Conservation (phyloP, 2,113 vertebrate genomes). For the Poecilia latipinna region DNA sequence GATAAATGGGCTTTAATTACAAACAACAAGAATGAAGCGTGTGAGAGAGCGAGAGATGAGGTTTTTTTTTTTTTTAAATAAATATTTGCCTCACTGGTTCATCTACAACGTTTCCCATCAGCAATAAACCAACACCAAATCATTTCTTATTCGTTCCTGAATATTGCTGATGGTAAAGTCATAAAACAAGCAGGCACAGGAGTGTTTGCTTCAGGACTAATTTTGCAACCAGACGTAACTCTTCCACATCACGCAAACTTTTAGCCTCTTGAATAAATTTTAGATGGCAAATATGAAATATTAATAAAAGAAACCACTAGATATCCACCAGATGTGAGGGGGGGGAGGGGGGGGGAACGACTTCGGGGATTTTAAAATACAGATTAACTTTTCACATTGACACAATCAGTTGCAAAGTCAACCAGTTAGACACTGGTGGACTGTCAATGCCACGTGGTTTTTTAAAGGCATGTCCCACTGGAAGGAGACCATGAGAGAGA, state of each 20-base stretch:
- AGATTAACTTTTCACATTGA: background rate
- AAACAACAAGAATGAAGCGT: constrained; percentile 5
- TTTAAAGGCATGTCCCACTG: too few relatives aligned
- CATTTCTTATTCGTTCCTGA: constrained; percentile 14
- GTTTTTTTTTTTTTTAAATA: background rate
- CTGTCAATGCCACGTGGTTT: background rate
- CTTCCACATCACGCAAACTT: background rate
- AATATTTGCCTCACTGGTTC: constrained; percentile 7
- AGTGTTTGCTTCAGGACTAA: constrained; percentile 8
- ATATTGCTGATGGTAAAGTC: constrained; percentile 8
- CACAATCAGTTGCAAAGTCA: background rate
- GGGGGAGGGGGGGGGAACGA: background rate
- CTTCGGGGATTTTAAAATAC: background rate
- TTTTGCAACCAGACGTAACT: background rate
- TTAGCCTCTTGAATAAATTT: constrained; percentile 17
- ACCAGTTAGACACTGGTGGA: background rate
- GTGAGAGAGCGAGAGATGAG: background rate
- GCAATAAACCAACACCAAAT: background rate
- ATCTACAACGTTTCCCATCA: constrained; percentile 10
- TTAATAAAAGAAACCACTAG: background rate
- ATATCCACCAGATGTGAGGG: background rate
- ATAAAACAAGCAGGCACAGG: background rate
- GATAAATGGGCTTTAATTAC: constrained; percentile 20
- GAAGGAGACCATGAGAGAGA: too few relatives aligned
- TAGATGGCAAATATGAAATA: background rate